phyloP scores from a whole-genome alignment of 2,113 vertebrate species.

The Coptodon bakossiorum region DNA sequence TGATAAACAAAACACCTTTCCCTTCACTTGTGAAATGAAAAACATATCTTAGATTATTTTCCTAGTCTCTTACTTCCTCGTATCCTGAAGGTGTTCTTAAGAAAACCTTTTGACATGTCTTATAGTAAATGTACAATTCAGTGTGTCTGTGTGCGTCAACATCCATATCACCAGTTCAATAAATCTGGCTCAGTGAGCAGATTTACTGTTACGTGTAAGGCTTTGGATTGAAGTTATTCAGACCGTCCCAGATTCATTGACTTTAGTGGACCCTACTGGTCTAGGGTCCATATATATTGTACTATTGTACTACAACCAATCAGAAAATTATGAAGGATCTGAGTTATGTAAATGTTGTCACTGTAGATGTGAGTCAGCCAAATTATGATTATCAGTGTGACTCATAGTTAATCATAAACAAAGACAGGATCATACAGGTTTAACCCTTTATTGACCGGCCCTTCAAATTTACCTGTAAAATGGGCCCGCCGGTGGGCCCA shows the following conservation, averaged over 20 bases:
- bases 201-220: background rate
- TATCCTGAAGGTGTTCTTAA: background rate
- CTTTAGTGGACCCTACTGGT: background rate
- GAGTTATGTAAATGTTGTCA: background rate
- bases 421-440: background rate
- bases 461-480: no score
- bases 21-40: background rate
- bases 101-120: no score
- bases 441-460: no score
- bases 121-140: background rate
- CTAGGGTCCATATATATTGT: background rate
- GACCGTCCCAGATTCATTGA: background rate
- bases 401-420: background rate
- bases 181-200: background rate
- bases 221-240: background rate
- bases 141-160: background rate
- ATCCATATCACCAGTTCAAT: background rate
- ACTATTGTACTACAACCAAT: background rate
- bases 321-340: background rate
- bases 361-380: background rate
- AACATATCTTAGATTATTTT: background rate
- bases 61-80: background rate
- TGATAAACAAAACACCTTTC: background rate
- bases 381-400: background rate
- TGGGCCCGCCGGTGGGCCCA: no score